Evolutionary conservation across 2,888 invertebrate genomes (phyloP).

Genomic region (Mythimna lalbum): DNA sequence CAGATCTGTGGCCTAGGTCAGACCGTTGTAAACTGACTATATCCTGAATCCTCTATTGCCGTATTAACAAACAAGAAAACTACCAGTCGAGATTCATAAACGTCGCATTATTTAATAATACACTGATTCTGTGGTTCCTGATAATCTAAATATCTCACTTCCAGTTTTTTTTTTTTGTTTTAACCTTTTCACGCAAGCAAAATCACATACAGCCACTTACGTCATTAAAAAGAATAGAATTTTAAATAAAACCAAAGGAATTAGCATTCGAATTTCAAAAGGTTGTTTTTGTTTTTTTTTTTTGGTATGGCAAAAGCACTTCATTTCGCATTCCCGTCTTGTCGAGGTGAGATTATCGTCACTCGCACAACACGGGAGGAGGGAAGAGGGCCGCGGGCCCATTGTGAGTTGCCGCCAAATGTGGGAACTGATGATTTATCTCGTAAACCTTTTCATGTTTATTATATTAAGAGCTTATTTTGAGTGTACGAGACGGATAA

Average conservation of each 20-base stretch:
- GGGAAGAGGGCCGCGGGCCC: conserved; percentile 66
- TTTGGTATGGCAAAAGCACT: conserved; percentile 57
- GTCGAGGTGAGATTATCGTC: conserved; percentile 83
- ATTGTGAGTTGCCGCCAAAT: conserved; percentile 72
- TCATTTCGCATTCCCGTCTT: conserved; percentile 65
- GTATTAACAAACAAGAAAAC: conserved; percentile 48
- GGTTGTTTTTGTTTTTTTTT: conserved; percentile 57
- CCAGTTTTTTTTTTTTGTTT: conserved; percentile 18
- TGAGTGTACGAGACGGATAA: conserved; percentile 45
- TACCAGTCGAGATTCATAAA: conserved; percentile 53
- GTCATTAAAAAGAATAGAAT: conserved; percentile 71
- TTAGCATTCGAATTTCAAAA: conserved; percentile 67
- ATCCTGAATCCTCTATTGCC: conserved; percentile 53
- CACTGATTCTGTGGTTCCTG: conserved; percentile 5
- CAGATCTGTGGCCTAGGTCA: conserved; percentile 58
- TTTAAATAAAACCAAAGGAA: conserved; percentile 65
- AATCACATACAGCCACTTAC: conserved; percentile 78
- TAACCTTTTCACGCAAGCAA: conserved; percentile 49
- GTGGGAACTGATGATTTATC: conserved; percentile 82
- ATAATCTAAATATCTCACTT: conserved; percentile 40
- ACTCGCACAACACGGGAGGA: conserved; percentile 75
- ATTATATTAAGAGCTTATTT: conserved; percentile 72
- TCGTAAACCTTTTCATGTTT: conserved; percentile 69
- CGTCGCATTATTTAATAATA: conserved; percentile 54
- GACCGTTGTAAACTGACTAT: conserved; percentile 56